Conservation (phyloP, 2,113 vertebrate genomes). For the Cyprinodon tularosa region DNA sequence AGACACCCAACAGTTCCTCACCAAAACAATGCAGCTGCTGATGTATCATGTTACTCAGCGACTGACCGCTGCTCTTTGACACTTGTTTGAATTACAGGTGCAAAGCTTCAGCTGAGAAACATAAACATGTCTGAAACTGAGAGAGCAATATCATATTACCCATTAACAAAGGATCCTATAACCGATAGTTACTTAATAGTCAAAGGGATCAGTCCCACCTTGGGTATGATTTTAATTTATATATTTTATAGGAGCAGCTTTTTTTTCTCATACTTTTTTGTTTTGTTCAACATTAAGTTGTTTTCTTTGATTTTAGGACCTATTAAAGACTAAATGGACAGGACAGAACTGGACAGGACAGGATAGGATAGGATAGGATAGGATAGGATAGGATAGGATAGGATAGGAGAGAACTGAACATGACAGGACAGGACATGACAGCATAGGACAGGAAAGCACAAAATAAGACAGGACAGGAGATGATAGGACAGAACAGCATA, state of each 20-base stretch:
- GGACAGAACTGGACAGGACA: no score
- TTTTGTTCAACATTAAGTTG: no score
- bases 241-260: no score
- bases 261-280: no score
- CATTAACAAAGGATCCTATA: background rate
- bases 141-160: background rate
- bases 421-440: no score
- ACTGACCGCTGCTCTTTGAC: background rate
- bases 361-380: no score
- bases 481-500: no score
- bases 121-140: background rate
- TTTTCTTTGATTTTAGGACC: background rate
- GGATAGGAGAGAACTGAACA: no score
- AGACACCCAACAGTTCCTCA: background rate
- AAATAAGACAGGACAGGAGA: no score
- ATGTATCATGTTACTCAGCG: background rate
- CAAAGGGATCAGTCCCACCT: background rate
- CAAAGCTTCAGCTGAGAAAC: background rate
- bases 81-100: background rate
- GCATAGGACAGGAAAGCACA: no score
- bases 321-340: background rate
- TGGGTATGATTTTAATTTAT: background rate
- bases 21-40: background rate
- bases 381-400: no score
- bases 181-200: background rate